Evolutionary conservation across 2,888 invertebrate genomes (phyloP).

Genomic region (Saturnia japonica): DNA sequence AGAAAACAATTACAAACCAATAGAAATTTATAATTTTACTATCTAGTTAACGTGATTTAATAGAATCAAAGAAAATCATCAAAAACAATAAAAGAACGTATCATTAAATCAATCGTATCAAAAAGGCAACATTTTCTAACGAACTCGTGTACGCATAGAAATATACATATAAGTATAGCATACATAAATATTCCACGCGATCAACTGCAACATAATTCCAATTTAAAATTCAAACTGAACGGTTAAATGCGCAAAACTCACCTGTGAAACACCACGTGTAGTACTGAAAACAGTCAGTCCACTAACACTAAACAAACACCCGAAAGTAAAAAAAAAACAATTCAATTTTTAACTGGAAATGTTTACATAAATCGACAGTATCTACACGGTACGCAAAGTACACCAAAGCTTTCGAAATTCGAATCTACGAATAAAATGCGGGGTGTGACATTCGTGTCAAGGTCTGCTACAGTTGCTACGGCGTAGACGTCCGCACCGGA

Average conservation of each 20-base stretch:
- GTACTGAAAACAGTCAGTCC: conserved; percentile 35
- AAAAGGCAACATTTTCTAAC: background rate
- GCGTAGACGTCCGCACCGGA: conserved; percentile 75
- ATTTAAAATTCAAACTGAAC: conserved; percentile 13
- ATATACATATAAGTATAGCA: too few relatives aligned
- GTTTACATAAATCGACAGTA: conserved; percentile 16
- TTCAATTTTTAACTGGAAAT: conserved; percentile 24
- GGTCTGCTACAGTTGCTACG: conserved; percentile 59
- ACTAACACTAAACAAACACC: conserved; percentile 54
- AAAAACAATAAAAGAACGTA: background rate
- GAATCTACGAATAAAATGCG: conserved; percentile 45
- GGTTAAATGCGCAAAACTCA: conserved; percentile 36
- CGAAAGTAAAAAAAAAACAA: conserved; percentile 24
- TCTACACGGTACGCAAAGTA: background rate
- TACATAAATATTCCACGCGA: background rate
- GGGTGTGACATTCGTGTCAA: conserved; percentile 73
- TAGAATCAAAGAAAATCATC: background rate
- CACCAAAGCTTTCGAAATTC: conserved; percentile 25
- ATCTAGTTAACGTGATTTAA: background rate
- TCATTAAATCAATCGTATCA: background rate
- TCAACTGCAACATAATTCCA: background rate
- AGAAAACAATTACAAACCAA: background rate
- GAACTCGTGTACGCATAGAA: background rate
- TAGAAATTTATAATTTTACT: background rate
- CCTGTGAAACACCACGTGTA: conserved; percentile 49